A percentile compares a stretch with the other conserved stretches of the same genome.
phyloP scores from a whole-genome alignment of 2,797 vertebrate genomes.

The Peromyscus aztecus region DNA sequence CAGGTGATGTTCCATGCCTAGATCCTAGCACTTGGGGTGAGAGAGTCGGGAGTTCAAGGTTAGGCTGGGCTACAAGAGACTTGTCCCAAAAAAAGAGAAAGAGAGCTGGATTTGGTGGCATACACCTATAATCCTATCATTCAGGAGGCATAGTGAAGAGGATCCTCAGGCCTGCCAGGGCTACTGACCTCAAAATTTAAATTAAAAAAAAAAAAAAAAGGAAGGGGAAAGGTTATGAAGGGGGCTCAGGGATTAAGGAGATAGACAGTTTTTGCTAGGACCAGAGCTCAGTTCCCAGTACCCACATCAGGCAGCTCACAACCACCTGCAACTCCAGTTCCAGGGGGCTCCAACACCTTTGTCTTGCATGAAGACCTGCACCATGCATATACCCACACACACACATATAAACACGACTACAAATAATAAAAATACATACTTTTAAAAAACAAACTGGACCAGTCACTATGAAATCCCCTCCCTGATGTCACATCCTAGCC shows the following conservation, averaged over 20 bases:
- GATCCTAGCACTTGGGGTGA: background rate
- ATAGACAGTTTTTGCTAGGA: background rate
- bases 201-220: no score
- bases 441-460: background rate
- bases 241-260: background rate
- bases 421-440: background rate
- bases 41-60: background rate
- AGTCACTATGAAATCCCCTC: background rate
- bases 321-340: background rate
- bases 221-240: background rate
- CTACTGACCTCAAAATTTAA: background rate
- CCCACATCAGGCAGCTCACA: background rate
- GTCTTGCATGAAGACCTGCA: background rate
- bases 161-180: background rate
- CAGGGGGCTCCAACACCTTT: background rate
- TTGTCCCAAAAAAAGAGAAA: background rate
- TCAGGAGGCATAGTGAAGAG: background rate
- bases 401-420: background rate
- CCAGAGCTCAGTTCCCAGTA: background rate
- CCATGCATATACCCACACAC: rapidly evolving
- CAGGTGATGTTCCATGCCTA: background rate
- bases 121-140: background rate
- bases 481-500: background rate
- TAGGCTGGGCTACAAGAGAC: background rate
- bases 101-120: background rate